A percentile compares a stretch with the other conserved stretches of the same genome.
These are phyloP conservation scores for Heliocidaris erythrogramma DNA, from an alignment of 35 echinoderm and acorn worm species.

Conservation along the genomic window DNA sequence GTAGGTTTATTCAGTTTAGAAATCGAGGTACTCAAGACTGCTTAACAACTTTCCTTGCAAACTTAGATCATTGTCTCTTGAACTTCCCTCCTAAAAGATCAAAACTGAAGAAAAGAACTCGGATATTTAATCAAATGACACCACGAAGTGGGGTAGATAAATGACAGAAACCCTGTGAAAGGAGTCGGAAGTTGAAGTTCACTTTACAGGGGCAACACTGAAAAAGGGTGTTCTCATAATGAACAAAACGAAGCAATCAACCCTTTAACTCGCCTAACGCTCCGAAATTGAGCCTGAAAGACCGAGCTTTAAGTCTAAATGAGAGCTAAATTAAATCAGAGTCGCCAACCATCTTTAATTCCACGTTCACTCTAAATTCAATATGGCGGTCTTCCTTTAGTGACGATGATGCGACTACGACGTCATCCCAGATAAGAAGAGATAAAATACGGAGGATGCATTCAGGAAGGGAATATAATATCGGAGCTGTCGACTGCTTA, in stretches of 20 bases:
- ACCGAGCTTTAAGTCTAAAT: constrained; percentile 1
- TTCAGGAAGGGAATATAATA: neutral
- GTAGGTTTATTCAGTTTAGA: no score
- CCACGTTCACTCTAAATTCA: neutral
- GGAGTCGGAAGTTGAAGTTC: neutral
- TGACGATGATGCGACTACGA: neutral
- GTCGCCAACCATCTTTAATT: neutral
- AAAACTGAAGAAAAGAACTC: neutral
- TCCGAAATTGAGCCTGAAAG: neutral
- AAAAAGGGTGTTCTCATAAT: neutral
- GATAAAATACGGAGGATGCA: neutral
- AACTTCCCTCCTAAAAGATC: no score
- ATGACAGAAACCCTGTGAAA: neutral
- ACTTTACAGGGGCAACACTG: neutral
- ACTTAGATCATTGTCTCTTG: no score
- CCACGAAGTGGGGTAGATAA: neutral
- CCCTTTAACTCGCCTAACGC: neutral
- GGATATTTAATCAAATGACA: neutral
- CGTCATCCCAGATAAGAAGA: neutral
- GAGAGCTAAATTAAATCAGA: neutral
- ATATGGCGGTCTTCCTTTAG: neutral
- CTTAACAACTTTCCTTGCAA: no score
- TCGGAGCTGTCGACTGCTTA: neutral
- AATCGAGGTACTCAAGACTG: no score
- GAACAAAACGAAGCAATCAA: neutral